A percentile compares a stretch with the other conserved stretches of the same genome.
Evolutionary conservation across 2,888 invertebrate genomes (phyloP).

Genomic region (Lithophane leautieri): DNA sequence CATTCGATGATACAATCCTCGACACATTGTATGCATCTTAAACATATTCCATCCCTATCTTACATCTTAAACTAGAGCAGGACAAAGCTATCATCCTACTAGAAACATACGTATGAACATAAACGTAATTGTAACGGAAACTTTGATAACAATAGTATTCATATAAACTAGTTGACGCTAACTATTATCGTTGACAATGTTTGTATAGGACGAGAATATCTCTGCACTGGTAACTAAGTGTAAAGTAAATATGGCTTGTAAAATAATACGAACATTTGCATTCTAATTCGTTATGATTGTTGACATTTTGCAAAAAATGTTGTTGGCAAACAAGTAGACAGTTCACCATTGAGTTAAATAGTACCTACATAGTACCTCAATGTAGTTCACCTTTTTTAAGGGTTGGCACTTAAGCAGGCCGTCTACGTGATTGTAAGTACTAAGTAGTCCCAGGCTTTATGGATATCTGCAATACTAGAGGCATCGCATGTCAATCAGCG

Average conservation of each 20-base stretch:
- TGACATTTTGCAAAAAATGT: neutral
- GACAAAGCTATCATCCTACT: slow-evolving; percentile 31
- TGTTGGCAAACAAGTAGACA: too few species aligned
- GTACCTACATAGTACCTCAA: too few species aligned
- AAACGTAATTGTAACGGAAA: slow-evolving; percentile 56
- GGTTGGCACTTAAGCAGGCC: too few species aligned
- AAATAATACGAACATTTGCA: slow-evolving; percentile 25
- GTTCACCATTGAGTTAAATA: too few species aligned
- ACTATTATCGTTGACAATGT: slow-evolving; percentile 45
- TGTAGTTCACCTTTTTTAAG: too few species aligned
- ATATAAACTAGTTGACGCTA: slow-evolving; percentile 46
- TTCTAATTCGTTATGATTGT: slow-evolving; percentile 4
- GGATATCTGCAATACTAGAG: too few species aligned
- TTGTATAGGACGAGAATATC: slow-evolving; percentile 47
- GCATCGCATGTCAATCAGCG: too few species aligned
- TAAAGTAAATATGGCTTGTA: slow-evolving; percentile 35
- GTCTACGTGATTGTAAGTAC: too few species aligned
- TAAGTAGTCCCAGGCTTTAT: too few species aligned
- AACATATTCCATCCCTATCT: slow-evolving; percentile 29
- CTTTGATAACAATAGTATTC: slow-evolving; percentile 59
- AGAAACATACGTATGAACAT: slow-evolving; percentile 29
- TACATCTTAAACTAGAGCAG: slow-evolving; percentile 24
- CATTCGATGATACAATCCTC: slow-evolving; percentile 21
- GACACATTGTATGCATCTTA: slow-evolving; percentile 5
- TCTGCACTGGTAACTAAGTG: slow-evolving; percentile 22